Evolutionary conservation across 2,888 invertebrate species (phyloP), one percentile per base, ranked within the genome.

Genomic region (Drosophila anomalata): DNA sequence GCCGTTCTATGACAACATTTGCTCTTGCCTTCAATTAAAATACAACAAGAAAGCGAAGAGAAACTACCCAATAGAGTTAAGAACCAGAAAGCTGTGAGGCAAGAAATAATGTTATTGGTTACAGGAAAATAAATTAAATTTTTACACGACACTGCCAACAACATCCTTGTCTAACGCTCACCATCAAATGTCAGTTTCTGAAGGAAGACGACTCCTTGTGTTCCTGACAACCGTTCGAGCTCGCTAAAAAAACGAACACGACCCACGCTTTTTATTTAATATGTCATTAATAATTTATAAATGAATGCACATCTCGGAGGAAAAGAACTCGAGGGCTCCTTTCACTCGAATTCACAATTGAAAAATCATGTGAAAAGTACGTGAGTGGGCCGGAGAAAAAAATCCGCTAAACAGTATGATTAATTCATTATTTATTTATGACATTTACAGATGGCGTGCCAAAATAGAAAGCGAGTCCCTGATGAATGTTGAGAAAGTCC

Each of bases 231-330:
- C 50, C 46, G 17, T 41, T 22, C 4, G 36, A 39, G 52, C 46
- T 9, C 29, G 29, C 14, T 7, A 33, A 47, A 52, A 44, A 47
- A 8, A 20, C 33, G 9, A 24, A 36, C 31, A 29, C 20, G 12
- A 46, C 41, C 53, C 33, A 29, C 42, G 57, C 20, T 71, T 66
- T 73, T 53, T 54, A 26, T 59, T 22, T 51, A 72, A 70, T 76
- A 75, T 60, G 75, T 83, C 86, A 87, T 85, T 87, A 87, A 85
- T 87, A 85, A 83, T 86, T 87, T 68, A 83, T 83, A 66, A 78
- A 39, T 76, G 86, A 87, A 52, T 75, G 76, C 59, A 56, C 72
- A 51, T 22, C 57, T 14, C 47, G 50, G 31, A 42, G 47, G 42
- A 9, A 51, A 66, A 50, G 22, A 29, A 48, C 50, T 56, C 57